Evolutionary conservation across 2,797 vertebrate genomes (phyloP).

Genomic region (Tokudaia tokunoshimensis): DNA sequence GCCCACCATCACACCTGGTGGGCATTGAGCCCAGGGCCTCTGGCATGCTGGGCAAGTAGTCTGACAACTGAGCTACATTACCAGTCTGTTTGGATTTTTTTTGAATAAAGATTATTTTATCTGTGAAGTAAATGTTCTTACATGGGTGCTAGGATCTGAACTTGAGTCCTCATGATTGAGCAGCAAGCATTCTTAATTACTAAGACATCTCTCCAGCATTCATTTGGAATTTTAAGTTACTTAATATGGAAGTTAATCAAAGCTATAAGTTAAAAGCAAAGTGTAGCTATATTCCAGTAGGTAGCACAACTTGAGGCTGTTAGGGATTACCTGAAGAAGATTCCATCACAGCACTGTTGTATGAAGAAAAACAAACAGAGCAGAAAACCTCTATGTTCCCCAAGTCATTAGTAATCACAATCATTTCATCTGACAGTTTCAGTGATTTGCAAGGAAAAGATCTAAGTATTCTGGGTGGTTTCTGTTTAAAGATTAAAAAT

Average conservation of each 20-base stretch:
- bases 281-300: not conserved
- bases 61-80: not conserved
- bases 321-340: slow-evolving; percentile 92
- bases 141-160: not conserved
- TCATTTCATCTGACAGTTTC: slow-evolving; percentile 91
- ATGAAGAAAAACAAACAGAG: slow-evolving; percentile 94
- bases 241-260: slow-evolving; percentile 36
- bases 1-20: not conserved
- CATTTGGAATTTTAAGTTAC: slow-evolving; percentile 44
- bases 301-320: slow-evolving; percentile 39
- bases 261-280: slow-evolving; percentile 44
- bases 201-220: not conserved
- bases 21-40: not conserved
- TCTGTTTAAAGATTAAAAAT: slow-evolving; percentile 89
- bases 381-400: slow-evolving; percentile 95
- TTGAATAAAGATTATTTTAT: not conserved
- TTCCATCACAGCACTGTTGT: slow-evolving; percentile 92
- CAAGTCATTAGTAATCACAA: slow-evolving; percentile 91
- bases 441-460: slow-evolving; percentile 93
- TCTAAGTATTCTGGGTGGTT: slow-evolving; percentile 90
- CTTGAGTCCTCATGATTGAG: not conserved
- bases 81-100: not conserved
- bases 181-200: not conserved
- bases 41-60: not conserved
- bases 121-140: not conserved